Conservation (phyloP, 1,140 invertebrate genomes). For the Brachionus asplanchnoidis region DNA sequence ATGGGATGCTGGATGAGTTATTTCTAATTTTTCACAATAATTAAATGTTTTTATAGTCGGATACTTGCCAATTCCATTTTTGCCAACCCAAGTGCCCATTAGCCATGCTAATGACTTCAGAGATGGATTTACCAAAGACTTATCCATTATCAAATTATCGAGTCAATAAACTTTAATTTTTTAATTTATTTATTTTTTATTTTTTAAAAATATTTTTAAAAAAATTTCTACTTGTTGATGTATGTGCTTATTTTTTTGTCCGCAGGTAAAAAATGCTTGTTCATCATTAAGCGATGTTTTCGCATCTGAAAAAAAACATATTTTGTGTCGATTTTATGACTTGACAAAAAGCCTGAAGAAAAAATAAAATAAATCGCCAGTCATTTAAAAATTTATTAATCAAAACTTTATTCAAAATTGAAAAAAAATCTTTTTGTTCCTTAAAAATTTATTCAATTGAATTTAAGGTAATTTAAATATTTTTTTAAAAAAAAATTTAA, state of each 20-base stretch:
- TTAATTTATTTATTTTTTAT: no score
- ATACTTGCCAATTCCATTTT: slow-evolving; percentile 11
- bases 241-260: neutral
- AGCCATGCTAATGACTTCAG: slow-evolving; percentile 9
- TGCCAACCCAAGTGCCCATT: slow-evolving; percentile 4
- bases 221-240: neutral
- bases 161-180: neutral
- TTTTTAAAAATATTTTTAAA: neutral
- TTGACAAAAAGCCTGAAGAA: neutral
- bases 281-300: neutral
- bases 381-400: neutral
- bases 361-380: neutral
- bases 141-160: neutral
- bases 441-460: neutral
- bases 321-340: neutral
- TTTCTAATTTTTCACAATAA: slow-evolving; percentile 2
- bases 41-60: slow-evolving; percentile 36
- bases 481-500: neutral
- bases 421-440: neutral
- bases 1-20: slow-evolving; percentile 4
- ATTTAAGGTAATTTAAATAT: neutral
- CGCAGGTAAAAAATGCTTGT: neutral
- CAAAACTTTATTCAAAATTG: neutral
- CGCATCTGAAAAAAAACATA: neutral
- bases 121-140: neutral